Conservation (phyloP, 2,113 vertebrate species). For the Todiramphus saurophagus region DNA sequence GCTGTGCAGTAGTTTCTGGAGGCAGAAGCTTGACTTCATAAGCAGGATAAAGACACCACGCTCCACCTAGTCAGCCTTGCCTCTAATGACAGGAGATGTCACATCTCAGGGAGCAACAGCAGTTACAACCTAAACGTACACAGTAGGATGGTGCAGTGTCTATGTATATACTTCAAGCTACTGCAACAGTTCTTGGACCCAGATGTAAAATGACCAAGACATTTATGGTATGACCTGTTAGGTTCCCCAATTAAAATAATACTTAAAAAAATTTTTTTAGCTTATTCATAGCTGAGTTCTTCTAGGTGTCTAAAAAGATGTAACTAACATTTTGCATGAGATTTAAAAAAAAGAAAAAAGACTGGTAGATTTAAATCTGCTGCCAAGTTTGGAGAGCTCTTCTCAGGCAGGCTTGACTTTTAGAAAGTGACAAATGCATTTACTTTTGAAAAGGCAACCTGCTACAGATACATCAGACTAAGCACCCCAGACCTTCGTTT, state of each 20-base stretch:
- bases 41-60: neutral
- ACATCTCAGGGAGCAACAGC: neutral
- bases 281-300: neutral
- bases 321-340: conserved; percentile 1
- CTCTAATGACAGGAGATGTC: neutral
- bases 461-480: neutral
- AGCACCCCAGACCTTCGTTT: conserved; percentile 7
- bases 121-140: neutral
- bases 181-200: neutral
- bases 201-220: neutral
- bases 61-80: neutral
- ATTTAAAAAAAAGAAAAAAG: neutral
- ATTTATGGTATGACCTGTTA: neutral
- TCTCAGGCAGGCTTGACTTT: conserved; percentile 61
- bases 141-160: neutral
- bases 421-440: conserved; percentile 7
- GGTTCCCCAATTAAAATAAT: neutral
- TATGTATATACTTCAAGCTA: neutral
- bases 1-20: neutral
- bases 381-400: conserved; percentile 66
- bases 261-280: neutral
- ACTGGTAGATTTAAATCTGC: neutral
- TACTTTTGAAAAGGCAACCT: conserved; percentile 33
- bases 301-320: neutral
- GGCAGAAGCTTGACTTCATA: neutral